Base-by-base conservation (phyloP, 1,140 invertebrate genomes). In the Muscidifurax raptorellus region DNA sequence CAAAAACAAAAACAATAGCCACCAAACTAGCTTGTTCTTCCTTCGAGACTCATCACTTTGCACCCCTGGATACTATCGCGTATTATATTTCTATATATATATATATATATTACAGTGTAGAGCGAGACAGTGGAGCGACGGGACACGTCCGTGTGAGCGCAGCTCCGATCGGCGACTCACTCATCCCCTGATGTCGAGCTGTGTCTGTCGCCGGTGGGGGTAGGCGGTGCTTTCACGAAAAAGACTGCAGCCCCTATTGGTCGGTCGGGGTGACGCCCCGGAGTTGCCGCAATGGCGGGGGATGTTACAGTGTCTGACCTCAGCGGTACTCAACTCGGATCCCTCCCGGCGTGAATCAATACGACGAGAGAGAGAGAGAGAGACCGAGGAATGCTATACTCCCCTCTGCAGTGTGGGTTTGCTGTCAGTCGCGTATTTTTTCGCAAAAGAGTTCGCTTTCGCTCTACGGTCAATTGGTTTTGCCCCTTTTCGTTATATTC, bases 281-380 rank as follows among this genome's bases (percentile, higher is more conserved):
- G 27, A 36, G 25, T 12, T 10, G 40, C 59, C 32, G 36, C 85
- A 64, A 82, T 83, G 85, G 86, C 82, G 85, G 85, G 78, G 84
- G 82, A 47, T 36, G n/a, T 9, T 10, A 22, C 27, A 69, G 0
- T n/a, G 15, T 25, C 64, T 76, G 86, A 84, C 83, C 80, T 47
- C 86, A 86, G 86, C 25, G 85, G 85, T 86, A 71, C 86, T 87
- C 86, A 86, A 84, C 78, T 52, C 6, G 6, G 77, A 83, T 82
- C 80, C 84, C 80, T 77, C 84, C 76, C 80, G 67, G 12, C 47
- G 7, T 52, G 44, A 85, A 87, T 87, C 86, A 87, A 87, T 87
- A 87, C 84, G 25, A 28, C 15, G 44, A 28, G 67, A 72, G 80
- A 25, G 18, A 44, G 40, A 27, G 36, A 15, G 25, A 72, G 76